Conservation (phyloP, 2,113 vertebrate species). For the Menidia beryllina region DNA sequence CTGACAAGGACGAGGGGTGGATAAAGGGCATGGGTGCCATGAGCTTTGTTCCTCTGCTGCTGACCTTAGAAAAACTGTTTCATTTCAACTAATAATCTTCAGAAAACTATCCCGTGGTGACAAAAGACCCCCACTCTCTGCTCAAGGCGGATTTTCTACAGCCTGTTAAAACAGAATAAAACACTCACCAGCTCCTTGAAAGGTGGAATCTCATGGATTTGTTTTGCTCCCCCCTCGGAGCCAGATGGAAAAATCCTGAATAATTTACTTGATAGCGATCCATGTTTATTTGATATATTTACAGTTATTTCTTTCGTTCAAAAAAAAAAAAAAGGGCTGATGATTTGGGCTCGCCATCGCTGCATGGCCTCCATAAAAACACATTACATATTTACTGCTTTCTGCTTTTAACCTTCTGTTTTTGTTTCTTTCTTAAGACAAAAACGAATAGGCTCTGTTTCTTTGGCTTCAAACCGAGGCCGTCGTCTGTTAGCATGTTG, state of each 20-base stretch:
- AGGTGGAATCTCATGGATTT: neutral
- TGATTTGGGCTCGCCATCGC: neutral
- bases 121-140: neutral
- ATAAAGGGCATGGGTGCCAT: conserved; percentile 3
- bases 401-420: neutral
- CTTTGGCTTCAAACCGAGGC: conserved; percentile 1
- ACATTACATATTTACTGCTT: neutral
- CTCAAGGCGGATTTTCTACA: neutral
- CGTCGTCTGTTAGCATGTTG: no score
- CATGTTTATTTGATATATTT: neutral
- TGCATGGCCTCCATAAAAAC: neutral
- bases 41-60: conserved; percentile 6
- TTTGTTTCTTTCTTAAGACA: conserved; percentile 3
- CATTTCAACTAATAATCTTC: conserved; percentile 28
- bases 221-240: neutral
- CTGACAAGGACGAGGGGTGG: conserved; percentile 15
- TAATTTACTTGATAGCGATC: neutral
- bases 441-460: neutral
- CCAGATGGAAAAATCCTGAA: neutral
- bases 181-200: neutral
- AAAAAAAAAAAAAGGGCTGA: neutral
- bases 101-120: conserved; percentile 13
- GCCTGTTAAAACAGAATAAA: neutral
- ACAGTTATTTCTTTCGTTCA: no score
- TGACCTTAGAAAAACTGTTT: neutral